These are phyloP conservation scores for Enteromius anoplus DNA, from an alignment of 2,797 vertebrate genomes.

Conservation along the genomic window DNA sequence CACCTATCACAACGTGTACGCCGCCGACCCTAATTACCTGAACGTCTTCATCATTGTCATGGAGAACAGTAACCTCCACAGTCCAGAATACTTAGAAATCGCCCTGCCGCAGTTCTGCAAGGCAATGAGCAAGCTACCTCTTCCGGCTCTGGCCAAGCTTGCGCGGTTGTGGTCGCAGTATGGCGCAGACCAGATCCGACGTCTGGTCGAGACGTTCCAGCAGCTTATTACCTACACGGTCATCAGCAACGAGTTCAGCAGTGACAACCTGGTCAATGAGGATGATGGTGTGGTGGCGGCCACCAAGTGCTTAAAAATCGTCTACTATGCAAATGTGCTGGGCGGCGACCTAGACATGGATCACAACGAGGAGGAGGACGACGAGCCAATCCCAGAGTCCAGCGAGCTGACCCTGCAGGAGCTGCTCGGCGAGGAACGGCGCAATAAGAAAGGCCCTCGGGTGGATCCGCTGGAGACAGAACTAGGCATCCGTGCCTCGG, in stretches of 20 bases:
- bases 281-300: slow-evolving; percentile 95
- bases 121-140: slow-evolving; percentile 96
- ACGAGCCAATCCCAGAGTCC: slow-evolving; percentile 88
- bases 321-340: slow-evolving; percentile 95
- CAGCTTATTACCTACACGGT: slow-evolving; percentile 98
- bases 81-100: slow-evolving; percentile 96
- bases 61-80: slow-evolving; percentile 98
- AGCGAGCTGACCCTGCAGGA: slow-evolving; percentile 95
- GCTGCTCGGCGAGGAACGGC: slow-evolving; percentile 92
- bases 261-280: slow-evolving; percentile 91
- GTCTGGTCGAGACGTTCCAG: slow-evolving; percentile 98
- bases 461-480: slow-evolving; percentile 93
- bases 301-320: slow-evolving; percentile 95
- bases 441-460: slow-evolving; percentile 92
- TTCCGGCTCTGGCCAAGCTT: slow-evolving; percentile 87
- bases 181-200: slow-evolving; percentile 84
- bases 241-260: slow-evolving; percentile 94
- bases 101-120: slow-evolving; percentile 96
- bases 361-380: slow-evolving; percentile 94
- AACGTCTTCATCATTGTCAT: slow-evolving; percentile 97
- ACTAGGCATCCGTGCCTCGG: slow-evolving; percentile 88
- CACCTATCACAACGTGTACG: slow-evolving; percentile 95
- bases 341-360: slow-evolving; percentile 89
- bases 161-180: slow-evolving; percentile 90
- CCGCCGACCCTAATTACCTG: slow-evolving; percentile 92